Evolutionary conservation across 2,888 invertebrate species (phyloP).

Genomic region (Agonopterix arenella): DNA sequence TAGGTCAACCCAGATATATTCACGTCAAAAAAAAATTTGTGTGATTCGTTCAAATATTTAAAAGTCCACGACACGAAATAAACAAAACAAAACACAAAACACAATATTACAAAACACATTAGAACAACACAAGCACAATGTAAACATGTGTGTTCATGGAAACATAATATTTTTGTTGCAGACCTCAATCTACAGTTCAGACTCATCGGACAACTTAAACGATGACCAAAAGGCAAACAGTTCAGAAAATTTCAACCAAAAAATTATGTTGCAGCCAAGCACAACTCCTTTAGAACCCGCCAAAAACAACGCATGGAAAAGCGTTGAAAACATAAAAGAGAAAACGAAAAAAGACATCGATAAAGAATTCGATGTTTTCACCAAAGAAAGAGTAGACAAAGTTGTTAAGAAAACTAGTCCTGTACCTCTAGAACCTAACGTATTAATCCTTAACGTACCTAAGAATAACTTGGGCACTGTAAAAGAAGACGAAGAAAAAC

Average conservation of each 20-base stretch:
- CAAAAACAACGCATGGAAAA: slow-evolving; percentile 42
- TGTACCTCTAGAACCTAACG: slow-evolving; percentile 44
- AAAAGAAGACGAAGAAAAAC: slow-evolving; percentile 56
- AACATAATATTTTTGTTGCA: slow-evolving; percentile 25
- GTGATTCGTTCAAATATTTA: too few species aligned
- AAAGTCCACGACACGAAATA: too few species aligned
- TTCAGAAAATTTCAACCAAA: slow-evolving; percentile 20
- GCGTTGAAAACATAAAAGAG: slow-evolving; percentile 35
- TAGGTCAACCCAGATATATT: too few species aligned
- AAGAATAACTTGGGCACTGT: slow-evolving; percentile 59
- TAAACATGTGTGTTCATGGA: too few species aligned
- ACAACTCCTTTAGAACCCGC: slow-evolving; percentile 59
- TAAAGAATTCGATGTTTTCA: slow-evolving; percentile 68
- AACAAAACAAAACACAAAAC: too few species aligned
- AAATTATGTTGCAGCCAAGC: slow-evolving; percentile 31
- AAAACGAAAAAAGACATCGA: slow-evolving; percentile 36
- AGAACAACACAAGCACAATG: too few species aligned
- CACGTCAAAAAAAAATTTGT: too few species aligned
- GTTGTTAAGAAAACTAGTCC: slow-evolving; percentile 29
- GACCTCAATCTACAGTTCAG: slow-evolving; percentile 55
- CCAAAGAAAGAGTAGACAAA: slow-evolving; percentile 55
- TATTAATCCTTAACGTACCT: slow-evolving; percentile 40
- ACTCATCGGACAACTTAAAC: slow-evolving; percentile 49
- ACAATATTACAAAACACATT: too few species aligned
- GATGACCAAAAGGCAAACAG: slow-evolving; percentile 35